A percentile compares a stretch with the other conserved stretches of the same genome.
These are phyloP conservation scores for Deroplatys truncata DNA, from an alignment of 2,888 invertebrate species.

Conservation along the genomic window DNA sequence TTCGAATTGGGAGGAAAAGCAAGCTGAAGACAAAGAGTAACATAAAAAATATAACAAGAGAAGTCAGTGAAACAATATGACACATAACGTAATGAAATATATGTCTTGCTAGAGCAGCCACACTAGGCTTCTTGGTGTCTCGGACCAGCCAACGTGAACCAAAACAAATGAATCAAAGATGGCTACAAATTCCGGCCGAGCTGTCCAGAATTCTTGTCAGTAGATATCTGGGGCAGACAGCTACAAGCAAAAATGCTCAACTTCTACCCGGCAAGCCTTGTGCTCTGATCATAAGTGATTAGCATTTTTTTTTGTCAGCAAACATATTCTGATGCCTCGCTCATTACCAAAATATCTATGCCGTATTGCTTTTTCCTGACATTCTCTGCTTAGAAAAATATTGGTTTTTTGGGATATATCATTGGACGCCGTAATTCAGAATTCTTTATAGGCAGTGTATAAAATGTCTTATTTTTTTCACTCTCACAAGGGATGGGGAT, in stretches of 20 bases:
- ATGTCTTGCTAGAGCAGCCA: conserved; percentile 16
- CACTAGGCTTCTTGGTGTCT: conserved; percentile 24
- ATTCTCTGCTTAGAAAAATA: too few relatives aligned
- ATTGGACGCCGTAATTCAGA: too few relatives aligned
- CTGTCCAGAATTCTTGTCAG: not conserved
- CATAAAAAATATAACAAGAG: not conserved
- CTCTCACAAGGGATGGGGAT: too few relatives aligned
- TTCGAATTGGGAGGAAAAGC: not conserved
- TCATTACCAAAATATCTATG: too few relatives aligned
- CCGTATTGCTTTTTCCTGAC: too few relatives aligned
- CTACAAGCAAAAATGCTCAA: not conserved
- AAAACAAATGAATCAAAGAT: conserved; percentile 31
- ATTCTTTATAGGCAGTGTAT: too few relatives aligned
- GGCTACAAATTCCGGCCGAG: not conserved
- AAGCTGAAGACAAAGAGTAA: not conserved
- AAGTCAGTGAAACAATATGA: not conserved
- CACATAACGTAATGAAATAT: conserved; percentile 27
- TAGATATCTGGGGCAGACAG: not conserved
- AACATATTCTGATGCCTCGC: too few relatives aligned
- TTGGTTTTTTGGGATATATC: too few relatives aligned
- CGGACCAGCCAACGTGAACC: conserved; percentile 27
- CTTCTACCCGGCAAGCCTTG: too few relatives aligned
- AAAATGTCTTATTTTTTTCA: too few relatives aligned
- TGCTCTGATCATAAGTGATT: too few relatives aligned
- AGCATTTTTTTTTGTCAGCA: too few relatives aligned